Percentiles rank a stretch among this genome's conserved stretches.
Evolutionary conservation across 2,113 vertebrate genomes (phyloP).

Genomic region (Otocyon megalotis): DNA sequence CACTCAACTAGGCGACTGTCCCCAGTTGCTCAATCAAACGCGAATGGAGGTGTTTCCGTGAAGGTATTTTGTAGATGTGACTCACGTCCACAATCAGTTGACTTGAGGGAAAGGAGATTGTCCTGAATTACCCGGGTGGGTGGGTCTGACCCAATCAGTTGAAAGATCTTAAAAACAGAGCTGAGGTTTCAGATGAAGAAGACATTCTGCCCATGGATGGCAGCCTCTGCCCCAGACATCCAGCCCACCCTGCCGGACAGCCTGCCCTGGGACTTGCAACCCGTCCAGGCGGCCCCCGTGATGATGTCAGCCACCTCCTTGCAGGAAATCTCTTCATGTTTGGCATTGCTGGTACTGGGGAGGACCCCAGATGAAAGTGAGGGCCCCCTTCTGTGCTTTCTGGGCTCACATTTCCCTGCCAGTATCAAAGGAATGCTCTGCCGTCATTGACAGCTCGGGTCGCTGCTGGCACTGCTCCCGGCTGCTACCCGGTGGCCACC

Average conservation of each 20-base stretch:
- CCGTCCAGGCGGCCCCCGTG: not conserved
- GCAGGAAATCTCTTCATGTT: not conserved
- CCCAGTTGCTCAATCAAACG: not conserved
- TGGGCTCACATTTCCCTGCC: too few species aligned
- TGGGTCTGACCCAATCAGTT: not conserved
- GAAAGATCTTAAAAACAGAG: not conserved
- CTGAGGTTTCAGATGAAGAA: not conserved
- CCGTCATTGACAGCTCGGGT: too few species aligned
- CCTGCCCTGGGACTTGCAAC: not conserved
- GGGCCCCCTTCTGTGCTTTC: not conserved
- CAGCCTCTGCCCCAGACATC: fast-evolving
- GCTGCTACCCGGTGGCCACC: not conserved
- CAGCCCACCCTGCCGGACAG: not conserved
- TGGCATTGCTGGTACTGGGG: not conserved
- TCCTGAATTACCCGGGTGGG: not conserved
- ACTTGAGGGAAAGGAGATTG: not conserved
- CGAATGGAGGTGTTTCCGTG: not conserved
- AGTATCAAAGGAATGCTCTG: not conserved
- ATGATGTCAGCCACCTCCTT: not conserved
- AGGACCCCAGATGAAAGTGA: not conserved
- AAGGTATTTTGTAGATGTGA: not conserved
- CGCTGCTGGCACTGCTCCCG: not conserved
- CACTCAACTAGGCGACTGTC: not conserved
- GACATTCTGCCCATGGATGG: not conserved
- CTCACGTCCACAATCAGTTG: not conserved